These are phyloP conservation scores for Dromiciops gliroides DNA, from an alignment of 2,113 vertebrate species.

Conservation along the genomic window DNA sequence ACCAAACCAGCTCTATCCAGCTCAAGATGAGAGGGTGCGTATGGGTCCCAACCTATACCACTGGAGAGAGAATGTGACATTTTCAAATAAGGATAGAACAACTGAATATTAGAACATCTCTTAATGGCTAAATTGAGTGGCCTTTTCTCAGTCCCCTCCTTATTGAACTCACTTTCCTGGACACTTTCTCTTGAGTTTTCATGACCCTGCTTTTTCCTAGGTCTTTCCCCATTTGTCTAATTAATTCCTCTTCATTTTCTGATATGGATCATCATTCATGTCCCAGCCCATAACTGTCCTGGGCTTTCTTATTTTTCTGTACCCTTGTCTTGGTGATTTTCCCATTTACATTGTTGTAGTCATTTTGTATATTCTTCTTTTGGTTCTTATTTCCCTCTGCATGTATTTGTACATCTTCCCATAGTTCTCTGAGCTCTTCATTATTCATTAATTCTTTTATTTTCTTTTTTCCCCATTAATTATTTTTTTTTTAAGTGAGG, in stretches of 20 bases:
- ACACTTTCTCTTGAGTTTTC: not conserved
- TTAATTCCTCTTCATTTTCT: not conserved
- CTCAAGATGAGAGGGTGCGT: no score
- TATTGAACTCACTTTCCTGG: not conserved
- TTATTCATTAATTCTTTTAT: not conserved
- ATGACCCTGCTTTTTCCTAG: not conserved
- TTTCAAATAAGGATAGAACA: not conserved
- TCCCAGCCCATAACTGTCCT: not conserved
- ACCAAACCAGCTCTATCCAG: not conserved
- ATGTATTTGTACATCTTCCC: not conserved
- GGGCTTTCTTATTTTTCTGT: not conserved
- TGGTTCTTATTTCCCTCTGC: not conserved
- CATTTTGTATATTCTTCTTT: not conserved
- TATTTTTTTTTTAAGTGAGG: no score
- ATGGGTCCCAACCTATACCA: no score
- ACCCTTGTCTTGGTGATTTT: not conserved
- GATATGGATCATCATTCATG: not conserved
- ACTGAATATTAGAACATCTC: not conserved
- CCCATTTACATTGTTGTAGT: not conserved
- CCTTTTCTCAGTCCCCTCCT: not conserved
- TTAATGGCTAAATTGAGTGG: not conserved
- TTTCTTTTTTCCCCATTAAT: no score
- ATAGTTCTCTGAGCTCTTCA: not conserved
- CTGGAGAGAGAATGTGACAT: no score
- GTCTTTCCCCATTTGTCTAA: not conserved